A percentile compares a stretch with the other conserved stretches of the same genome.
phyloP scores from a whole-genome alignment of 2,797 vertebrate genomes.

The Acestrorhynchus altus region DNA sequence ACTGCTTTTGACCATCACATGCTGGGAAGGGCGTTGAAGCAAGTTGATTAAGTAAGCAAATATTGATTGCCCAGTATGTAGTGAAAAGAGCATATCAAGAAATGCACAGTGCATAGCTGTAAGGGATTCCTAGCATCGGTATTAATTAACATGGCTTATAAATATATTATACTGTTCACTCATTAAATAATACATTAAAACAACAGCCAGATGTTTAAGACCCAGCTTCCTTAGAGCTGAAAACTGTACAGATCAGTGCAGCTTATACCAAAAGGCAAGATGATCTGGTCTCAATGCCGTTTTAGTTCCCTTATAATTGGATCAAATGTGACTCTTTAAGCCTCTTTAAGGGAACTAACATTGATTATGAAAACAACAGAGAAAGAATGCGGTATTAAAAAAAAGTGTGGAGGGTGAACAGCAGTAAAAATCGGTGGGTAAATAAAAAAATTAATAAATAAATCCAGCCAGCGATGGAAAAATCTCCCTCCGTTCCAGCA shows the following conservation, averaged over 20 bases:
- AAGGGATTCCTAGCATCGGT: not conserved
- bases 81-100: not conserved
- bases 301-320: not conserved
- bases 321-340: not conserved
- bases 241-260: not conserved
- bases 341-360: not conserved
- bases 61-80: not conserved
- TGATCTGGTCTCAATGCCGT: not conserved
- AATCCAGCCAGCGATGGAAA: constrained; percentile 31
- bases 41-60: not conserved
- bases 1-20: not conserved
- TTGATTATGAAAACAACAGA: constrained; percentile 8
- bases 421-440: constrained; percentile 14
- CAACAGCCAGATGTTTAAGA: not conserved
- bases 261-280: too few relatives aligned
- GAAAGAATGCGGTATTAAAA: constrained; percentile 1
- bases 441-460: not conserved
- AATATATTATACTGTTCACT: not conserved
- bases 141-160: constrained; percentile 11
- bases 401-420: constrained; percentile 26
- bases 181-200: not conserved
- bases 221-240: not conserved
- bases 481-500: constrained; percentile 49
- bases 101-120: not conserved
- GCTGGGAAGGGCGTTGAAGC: not conserved